phyloP scores from a whole-genome alignment of 2,113 vertebrate species.

The Nothocercus nigrocapillus region DNA sequence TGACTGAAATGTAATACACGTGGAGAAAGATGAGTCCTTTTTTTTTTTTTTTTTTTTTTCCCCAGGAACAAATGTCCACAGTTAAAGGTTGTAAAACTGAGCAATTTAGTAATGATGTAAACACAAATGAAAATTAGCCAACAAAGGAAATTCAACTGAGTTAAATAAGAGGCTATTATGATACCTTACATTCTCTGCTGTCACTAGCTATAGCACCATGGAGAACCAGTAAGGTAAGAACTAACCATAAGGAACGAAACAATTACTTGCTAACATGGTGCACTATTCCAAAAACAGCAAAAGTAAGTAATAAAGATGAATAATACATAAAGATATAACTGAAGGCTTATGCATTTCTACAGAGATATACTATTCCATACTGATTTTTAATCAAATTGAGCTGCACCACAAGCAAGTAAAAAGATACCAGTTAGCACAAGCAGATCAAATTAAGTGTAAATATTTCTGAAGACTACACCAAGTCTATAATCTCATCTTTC shows the following conservation, averaged over 20 bases:
- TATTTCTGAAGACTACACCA: background rate
- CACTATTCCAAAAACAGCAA: background rate
- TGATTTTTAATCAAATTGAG: background rate
- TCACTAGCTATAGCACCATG: background rate
- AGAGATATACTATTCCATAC: background rate
- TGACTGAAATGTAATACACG: background rate
- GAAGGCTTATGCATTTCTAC: background rate
- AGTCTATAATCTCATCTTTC: background rate
- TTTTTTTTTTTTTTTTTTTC: too few relatives aligned
- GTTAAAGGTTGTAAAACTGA: background rate
- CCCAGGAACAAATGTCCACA: background rate
- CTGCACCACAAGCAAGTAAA: background rate
- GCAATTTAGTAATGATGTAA: background rate
- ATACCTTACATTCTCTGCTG: slow-evolving; percentile 29
- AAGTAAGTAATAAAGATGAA: background rate
- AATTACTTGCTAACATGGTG: background rate
- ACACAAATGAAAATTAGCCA: slow-evolving; percentile 45
- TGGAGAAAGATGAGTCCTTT: background rate
- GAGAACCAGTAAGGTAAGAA: background rate
- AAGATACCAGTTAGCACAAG: background rate
- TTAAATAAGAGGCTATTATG: slow-evolving; percentile 16
- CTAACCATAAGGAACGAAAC: background rate
- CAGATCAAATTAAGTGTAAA: background rate
- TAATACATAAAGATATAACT: background rate
- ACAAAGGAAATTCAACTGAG: slow-evolving; percentile 16